Evolutionary conservation across 1,140 invertebrate genomes (phyloP), one percentile per base, ranked within the genome.

Genomic region (Phortica variegata): DNA sequence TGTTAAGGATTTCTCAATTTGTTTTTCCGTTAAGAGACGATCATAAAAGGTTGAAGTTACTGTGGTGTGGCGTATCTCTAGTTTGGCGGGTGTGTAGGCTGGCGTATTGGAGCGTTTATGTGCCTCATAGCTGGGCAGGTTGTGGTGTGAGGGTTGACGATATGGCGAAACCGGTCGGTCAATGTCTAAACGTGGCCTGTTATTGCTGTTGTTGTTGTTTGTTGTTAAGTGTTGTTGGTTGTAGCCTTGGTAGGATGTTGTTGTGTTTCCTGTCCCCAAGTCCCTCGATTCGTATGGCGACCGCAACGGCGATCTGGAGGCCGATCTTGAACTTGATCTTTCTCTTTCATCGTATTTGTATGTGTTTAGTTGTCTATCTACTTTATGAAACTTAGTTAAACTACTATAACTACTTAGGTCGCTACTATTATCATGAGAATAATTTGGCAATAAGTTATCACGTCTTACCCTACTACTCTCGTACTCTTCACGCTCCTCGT

Each of bases 321-420:
- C 62, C 52, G 68, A 68, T 48, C 68, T 59, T 43, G 37, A 50
- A 16, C 19, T 61, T 52, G 58, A 54, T 62, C 58, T 32, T 15
- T 44, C 23, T 44, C 42, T 46, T 15, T 74, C 71, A 38, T 65
- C 70, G 51, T 62, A 65, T 51, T 65, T 71, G 58, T 61, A 72
- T 40, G 68, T 63, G 57, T 72, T 60, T 72, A 74, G 68, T 72
- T 74, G 65, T 60, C 70, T 74, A 74, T 74, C 71, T 74, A 74
- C 71, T 73, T 74, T 73, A 58, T 73, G 61, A 73, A 74, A 71
- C 59, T 70, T 70, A 55, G 66, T 73, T 74, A 74, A 71, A 69
- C 71, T 74, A 74, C 49, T 56, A 56, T 54, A 50, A 49, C 63
- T 71, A 73, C 62, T 73, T 58, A 62, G 47, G 47, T 71, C 60